Percentiles rank a stretch among this genome's conserved stretches.
These are phyloP conservation scores for Podarcis raffonei DNA, from an alignment of 2,113 vertebrate genomes.

Conservation along the genomic window DNA sequence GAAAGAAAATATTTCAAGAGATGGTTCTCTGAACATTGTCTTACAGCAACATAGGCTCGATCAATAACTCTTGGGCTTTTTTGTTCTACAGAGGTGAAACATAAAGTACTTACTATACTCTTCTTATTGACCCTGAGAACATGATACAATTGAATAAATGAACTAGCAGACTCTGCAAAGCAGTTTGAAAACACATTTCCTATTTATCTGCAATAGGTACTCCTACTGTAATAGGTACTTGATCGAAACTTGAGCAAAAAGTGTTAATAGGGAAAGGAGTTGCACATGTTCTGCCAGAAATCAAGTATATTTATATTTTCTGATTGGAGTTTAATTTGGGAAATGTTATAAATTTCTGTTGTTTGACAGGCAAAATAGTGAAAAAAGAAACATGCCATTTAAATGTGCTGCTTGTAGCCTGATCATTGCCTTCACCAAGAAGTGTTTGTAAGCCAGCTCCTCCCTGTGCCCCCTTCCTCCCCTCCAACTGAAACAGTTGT, in stretches of 20 bases:
- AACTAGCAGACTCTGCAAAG: neutral
- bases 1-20: neutral
- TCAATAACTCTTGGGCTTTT: constrained; percentile 10
- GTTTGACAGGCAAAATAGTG: constrained; percentile 27
- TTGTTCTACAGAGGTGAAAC: constrained; percentile 16
- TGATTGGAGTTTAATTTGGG: constrained; percentile 28
- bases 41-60: neutral
- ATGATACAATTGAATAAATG: constrained; percentile 29
- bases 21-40: neutral
- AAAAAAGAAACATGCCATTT: constrained; percentile 38
- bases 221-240: too few relatives aligned
- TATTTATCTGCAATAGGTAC: neutral
- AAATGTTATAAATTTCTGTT: constrained; percentile 4
- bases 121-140: constrained; percentile 37
- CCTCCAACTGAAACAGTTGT: constrained; percentile 11
- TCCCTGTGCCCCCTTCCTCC: neutral
- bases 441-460: constrained; percentile 9
- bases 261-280: constrained; percentile 30
- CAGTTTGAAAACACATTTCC: constrained; percentile 34
- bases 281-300: constrained; percentile 38
- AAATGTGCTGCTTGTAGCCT: constrained; percentile 46
- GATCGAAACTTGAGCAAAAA: neutral
- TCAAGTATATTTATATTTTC: constrained; percentile 21
- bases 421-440: constrained; percentile 50
- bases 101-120: constrained; percentile 16